These are phyloP conservation scores for Dorcus parallelipipedus DNA, from an alignment of 2,888 invertebrate genomes.

Conservation along the genomic window DNA sequence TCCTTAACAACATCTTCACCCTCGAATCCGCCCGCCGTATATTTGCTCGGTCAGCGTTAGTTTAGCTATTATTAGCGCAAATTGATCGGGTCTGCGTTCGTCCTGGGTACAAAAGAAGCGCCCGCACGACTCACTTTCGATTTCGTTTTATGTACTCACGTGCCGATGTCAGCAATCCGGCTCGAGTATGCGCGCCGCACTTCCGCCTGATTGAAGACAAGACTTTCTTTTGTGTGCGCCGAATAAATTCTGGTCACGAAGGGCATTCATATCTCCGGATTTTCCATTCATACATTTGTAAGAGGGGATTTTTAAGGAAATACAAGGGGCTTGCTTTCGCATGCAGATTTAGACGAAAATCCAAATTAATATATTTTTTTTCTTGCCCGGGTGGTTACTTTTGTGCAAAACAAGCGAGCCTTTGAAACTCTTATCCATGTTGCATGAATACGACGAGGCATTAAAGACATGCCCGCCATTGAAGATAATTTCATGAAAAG, in stretches of 20 bases:
- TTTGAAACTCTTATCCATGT: too few species aligned
- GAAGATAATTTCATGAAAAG: too few species aligned
- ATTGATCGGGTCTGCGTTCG: slow-evolving; percentile 6
- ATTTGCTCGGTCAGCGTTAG: slow-evolving; percentile 13
- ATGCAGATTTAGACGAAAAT: too few species aligned
- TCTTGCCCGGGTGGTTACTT: too few species aligned
- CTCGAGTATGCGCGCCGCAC: neutral
- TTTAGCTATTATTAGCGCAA: slow-evolving; percentile 14
- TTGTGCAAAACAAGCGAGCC: too few species aligned
- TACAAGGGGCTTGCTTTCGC: too few species aligned
- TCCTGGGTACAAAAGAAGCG: neutral
- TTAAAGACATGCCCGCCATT: too few species aligned
- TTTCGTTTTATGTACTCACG: slow-evolving; percentile 6
- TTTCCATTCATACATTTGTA: slow-evolving; percentile 2
- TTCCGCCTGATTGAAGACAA: neutral
- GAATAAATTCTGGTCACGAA: slow-evolving; percentile 5
- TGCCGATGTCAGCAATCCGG: slow-evolving; percentile 6
- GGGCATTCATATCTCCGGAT: slow-evolving; percentile 1
- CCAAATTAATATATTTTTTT: too few species aligned
- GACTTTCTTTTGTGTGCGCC: neutral
- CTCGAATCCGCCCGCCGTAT: slow-evolving; percentile 6
- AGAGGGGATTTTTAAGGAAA: neutral
- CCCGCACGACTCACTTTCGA: neutral
- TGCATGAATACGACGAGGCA: too few species aligned
- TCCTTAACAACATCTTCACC: slow-evolving; percentile 20